Conservation (phyloP, 2,797 vertebrate genomes). For the Eulemur mongoz region DNA sequence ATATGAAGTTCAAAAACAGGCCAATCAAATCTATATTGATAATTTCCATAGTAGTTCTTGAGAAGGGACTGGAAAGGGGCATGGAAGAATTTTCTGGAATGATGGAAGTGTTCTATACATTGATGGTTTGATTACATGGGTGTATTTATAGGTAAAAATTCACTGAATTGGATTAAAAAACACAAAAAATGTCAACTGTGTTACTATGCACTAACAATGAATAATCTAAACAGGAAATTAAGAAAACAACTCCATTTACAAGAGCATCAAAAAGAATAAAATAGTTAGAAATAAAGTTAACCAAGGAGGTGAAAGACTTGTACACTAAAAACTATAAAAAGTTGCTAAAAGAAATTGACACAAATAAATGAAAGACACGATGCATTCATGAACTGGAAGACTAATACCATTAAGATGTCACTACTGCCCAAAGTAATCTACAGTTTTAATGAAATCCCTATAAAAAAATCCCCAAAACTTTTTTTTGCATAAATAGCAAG, state of each 20-base stretch:
- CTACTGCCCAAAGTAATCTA: background rate
- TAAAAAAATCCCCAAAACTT: background rate
- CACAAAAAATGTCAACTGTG: background rate
- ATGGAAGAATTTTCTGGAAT: background rate
- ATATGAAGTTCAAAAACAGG: background rate
- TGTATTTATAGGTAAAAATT: background rate
- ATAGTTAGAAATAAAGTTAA: background rate
- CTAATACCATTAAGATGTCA: background rate
- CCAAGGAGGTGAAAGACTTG: background rate
- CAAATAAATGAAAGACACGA: background rate
- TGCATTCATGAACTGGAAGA: background rate
- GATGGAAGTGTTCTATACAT: background rate
- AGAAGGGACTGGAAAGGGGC: background rate
- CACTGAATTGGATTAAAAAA: background rate
- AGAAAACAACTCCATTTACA: background rate
- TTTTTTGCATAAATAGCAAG: conserved; percentile 12
- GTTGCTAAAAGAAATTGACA: background rate
- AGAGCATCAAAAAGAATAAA: background rate
- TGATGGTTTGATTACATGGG: background rate
- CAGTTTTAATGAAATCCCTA: background rate
- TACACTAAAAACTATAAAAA: no score
- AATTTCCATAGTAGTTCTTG: background rate
- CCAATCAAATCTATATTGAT: background rate
- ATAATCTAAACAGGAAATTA: background rate
- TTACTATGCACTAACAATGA: background rate